These are phyloP conservation scores for Lycia hirtaria DNA, from an alignment of 2,888 invertebrate species.

Conservation along the genomic window DNA sequence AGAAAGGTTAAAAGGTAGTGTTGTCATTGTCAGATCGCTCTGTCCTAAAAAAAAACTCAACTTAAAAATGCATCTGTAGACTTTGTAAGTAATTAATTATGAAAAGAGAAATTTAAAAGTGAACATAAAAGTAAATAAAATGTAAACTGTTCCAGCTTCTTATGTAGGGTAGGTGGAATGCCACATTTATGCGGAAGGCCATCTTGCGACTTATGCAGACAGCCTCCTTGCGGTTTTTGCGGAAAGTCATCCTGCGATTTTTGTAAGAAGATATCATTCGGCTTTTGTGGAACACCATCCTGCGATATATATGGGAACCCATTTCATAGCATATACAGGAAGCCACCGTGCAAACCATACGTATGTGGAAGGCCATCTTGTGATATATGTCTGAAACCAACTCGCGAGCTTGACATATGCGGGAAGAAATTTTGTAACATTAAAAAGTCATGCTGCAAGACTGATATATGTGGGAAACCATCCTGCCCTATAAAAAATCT, in stretches of 20 bases:
- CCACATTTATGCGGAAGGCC: background rate
- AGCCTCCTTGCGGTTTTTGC: background rate
- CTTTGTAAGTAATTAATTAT: background rate
- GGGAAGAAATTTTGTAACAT: too few species aligned
- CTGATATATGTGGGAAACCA: background rate
- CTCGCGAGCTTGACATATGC: background rate
- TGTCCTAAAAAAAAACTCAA: background rate
- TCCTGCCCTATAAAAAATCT: background rate
- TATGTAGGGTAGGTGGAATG: slow-evolving; percentile 1
- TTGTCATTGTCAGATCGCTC: background rate
- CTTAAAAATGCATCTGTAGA: background rate
- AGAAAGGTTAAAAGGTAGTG: background rate
- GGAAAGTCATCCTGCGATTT: background rate
- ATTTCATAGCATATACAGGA: background rate
- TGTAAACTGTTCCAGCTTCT: background rate
- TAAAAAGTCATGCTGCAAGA: background rate
- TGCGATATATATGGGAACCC: background rate
- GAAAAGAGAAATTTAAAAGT: background rate
- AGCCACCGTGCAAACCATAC: background rate
- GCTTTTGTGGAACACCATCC: background rate
- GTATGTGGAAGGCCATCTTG: background rate
- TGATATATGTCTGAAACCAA: background rate
- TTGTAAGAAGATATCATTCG: background rate
- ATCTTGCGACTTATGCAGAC: background rate
- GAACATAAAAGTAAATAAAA: background rate